Percentiles rank a stretch among this genome's conserved stretches.
phyloP scores from a whole-genome alignment of 2,797 vertebrate species.

The Enteromius radiatus region DNA sequence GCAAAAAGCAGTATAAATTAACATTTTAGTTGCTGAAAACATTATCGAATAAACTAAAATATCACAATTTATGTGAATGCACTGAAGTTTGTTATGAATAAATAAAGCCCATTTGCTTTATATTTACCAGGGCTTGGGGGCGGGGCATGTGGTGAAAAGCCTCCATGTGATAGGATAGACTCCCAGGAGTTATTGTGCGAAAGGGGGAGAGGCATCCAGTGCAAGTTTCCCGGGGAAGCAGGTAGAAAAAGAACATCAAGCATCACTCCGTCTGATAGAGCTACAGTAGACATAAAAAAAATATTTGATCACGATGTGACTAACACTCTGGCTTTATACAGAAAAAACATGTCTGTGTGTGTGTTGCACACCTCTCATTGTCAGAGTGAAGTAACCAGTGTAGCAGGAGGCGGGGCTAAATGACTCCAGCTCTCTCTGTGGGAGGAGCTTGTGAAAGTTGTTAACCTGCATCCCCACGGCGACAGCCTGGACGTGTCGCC shows the following conservation, averaged over 20 bases:
- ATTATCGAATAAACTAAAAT: background rate
- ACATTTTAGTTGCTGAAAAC: background rate
- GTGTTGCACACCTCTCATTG: slow-evolving; percentile 50
- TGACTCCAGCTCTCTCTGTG: slow-evolving; percentile 53
- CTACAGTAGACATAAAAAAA: slow-evolving; percentile 40
- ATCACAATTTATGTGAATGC: background rate
- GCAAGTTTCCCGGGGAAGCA: slow-evolving; percentile 51
- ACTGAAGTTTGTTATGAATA: background rate
- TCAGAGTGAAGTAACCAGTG: slow-evolving; percentile 69
- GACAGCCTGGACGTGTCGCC: slow-evolving; percentile 67
- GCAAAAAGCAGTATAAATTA: background rate
- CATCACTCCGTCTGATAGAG: slow-evolving; percentile 61
- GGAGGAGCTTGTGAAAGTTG: slow-evolving; percentile 58
- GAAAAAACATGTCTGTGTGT: background rate
- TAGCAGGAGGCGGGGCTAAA: slow-evolving; percentile 62
- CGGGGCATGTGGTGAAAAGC: slow-evolving; percentile 72
- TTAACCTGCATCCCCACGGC: slow-evolving; percentile 63
- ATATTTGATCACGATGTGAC: background rate
- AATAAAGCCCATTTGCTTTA: background rate
- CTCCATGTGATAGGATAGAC: slow-evolving; percentile 75
- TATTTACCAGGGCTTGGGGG: slow-evolving; percentile 74
- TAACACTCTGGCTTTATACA: background rate
- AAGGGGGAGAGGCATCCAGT: slow-evolving; percentile 49
- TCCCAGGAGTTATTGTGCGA: slow-evolving; percentile 75
- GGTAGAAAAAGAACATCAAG: slow-evolving; percentile 64